Evolutionary conservation across 2,888 invertebrate genomes (phyloP), one percentile per base, ranked within the genome.

Genomic region (Ochropleura leucogaster): DNA sequence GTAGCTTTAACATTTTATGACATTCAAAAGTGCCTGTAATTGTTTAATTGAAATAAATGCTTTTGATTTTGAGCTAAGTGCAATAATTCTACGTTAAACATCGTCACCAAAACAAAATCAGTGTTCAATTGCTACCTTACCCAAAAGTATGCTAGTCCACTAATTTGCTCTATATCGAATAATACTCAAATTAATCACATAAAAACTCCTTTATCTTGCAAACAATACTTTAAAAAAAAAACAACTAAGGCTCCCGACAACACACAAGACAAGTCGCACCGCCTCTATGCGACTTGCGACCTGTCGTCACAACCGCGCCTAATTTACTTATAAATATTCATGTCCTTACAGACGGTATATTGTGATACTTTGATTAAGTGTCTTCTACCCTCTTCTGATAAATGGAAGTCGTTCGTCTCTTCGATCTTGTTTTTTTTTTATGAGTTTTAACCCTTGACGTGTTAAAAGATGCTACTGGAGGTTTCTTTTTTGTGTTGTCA

Each of bases 331-430:
- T 96, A 95, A 95, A 96, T 96, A 96, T 96, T 96, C 96, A 96
- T 95, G 91, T 66, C 60, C 84, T 93, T 94, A 93, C 93, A 92
- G 90, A 90, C 90, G 90, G 89, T 91, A 93, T 94, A 94, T 94
- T 93, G 95, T 95, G 95, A 95, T 95, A 94, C 95, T 95, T 95
- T 96, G 96, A 96, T 96, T 94, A 95, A 96, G 94, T 94, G 92
- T 92, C 93, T 89, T 79, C 90, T 88, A 91, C 93, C 93, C 92
- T 92, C 65, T 85, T 82, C 90, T 94, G 93, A 95, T 94, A 93
- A 94, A 95, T 95, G 90, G 92, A 71, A 83, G 80, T 73, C 74
- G 74, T 82, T 79, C 74, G 74, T 81, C 71, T 79, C 72, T 83
- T 71, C 72, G 74, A 75, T 72, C 49, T 51, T 68, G 77, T 44